Percentiles rank a stretch among this genome's conserved stretches.
Conservation (phyloP, 2,797 vertebrate genomes). For the Adrianichthys oophorus region DNA sequence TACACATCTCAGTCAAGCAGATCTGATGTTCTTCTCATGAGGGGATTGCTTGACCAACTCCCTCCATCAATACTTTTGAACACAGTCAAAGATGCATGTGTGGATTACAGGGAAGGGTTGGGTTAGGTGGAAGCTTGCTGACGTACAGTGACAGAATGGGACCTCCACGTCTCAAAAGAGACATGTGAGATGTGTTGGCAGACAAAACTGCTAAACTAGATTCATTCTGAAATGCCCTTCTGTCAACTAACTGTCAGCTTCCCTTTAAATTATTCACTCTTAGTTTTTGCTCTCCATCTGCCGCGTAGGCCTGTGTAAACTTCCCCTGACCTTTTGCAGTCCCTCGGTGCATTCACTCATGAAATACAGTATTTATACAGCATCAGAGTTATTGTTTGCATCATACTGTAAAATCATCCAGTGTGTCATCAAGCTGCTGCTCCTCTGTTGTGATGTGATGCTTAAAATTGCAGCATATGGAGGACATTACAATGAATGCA, state of each 20-base stretch:
- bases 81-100: conserved; percentile 23
- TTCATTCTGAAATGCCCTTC: conserved; percentile 62
- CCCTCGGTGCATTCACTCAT: conserved; percentile 59
- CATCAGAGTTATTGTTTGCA: conserved; percentile 69
- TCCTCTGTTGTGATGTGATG: conserved; percentile 24
- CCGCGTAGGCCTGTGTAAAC: conserved; percentile 69
- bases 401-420: conserved; percentile 51
- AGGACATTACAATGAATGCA: conserved; percentile 25
- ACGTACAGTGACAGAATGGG: too few relatives aligned
- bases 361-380: conserved; percentile 73
- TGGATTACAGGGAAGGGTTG: too few relatives aligned
- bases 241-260: conserved; percentile 53
- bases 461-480: conserved; percentile 15
- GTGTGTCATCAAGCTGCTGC: conserved; percentile 30
- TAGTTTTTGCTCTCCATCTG: conserved; percentile 63
- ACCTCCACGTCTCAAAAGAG: conserved; percentile 24
- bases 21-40: conserved; percentile 31
- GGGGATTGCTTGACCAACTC: conserved; percentile 25
- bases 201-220: conserved; percentile 47
- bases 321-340: conserved; percentile 65
- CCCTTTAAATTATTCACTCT: conserved; percentile 66
- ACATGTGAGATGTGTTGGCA: conserved; percentile 31
- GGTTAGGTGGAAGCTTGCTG: too few relatives aligned
- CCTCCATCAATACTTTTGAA: conserved; percentile 33
- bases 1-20: conserved; percentile 27